Base-by-base conservation (phyloP, 2,113 vertebrate genomes). In the Electrona antarctica region DNA sequence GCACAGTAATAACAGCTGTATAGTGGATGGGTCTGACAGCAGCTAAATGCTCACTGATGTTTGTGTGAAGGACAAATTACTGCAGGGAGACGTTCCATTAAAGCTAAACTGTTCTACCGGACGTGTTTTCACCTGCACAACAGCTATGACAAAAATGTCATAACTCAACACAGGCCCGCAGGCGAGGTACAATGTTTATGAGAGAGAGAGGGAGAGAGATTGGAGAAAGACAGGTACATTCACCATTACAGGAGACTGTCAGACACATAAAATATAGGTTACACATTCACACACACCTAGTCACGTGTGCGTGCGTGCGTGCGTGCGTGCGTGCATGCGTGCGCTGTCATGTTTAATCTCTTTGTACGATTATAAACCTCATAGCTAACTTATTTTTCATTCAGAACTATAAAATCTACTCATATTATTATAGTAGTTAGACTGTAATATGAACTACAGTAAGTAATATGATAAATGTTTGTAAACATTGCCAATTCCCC, bases 51-150 rank as follows among this genome's bases (percentile, higher is more conserved):
- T 85, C 83, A 87, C 89, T 86, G 86, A 88, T 85, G 83, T 77
- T 85, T 74, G 79, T 85, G 82, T 78, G 75, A 62, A 76, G 83
- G 84, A 92, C 90, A 90, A 81, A 91, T 83, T 89, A 86, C 91
- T 88, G 60, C 85, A 88, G 89, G 90, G 33, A 89, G 83, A 7
- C 76, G 81, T 51, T 81, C 66, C 78, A 87, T 87, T 88, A 90
- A 71, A 63, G 59, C 86, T 84, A 82, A 88, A 87, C 74, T 77
- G 80, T 76, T 86, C 71, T 76, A 69, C 71, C 72, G 60, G 63
- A 69, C 91, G 55, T 90, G 91, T 92, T 90, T 91, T 84, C 88
- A 91, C 91, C 87, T 93, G 92, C 86, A 87, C 72, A 64, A 7
- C 73, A 90, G 73, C 86, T 88, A 92, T 92, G 88, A 78, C 80